Evolutionary conservation across 2,888 invertebrate genomes (phyloP).

Genomic region (Polydrusus tereticollis): DNA sequence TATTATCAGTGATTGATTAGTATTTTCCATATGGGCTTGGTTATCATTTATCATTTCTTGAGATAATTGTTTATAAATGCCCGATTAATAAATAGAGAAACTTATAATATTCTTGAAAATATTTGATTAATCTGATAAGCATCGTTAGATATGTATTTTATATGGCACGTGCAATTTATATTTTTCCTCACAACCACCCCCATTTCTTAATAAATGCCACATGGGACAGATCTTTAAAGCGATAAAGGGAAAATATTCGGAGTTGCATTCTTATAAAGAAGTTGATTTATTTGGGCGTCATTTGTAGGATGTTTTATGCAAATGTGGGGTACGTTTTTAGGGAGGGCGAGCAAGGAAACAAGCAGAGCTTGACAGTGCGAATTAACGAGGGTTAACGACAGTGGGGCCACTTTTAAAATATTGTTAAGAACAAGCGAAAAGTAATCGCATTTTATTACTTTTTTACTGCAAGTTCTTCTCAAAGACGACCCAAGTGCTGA

Average conservation of each 20-base stretch:
- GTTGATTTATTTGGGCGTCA: neutral
- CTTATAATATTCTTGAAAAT: too few species aligned
- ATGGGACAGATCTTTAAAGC: slow-evolving; percentile 11
- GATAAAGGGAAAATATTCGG: slow-evolving; percentile 1
- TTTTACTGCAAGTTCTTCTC: too few species aligned
- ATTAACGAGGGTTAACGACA: slow-evolving; percentile 14
- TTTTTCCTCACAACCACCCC: neutral
- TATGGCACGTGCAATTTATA: neutral
- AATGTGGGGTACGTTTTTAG: neutral
- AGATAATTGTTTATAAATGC: too few species aligned
- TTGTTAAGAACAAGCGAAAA: neutral
- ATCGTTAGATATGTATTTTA: too few species aligned
- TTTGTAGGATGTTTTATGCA: neutral
- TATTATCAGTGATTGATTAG: too few species aligned
- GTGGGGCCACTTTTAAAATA: neutral
- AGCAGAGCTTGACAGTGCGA: neutral
- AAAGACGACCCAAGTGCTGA: too few species aligned
- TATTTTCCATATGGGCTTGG: too few species aligned
- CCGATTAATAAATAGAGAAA: too few species aligned
- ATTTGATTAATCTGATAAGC: too few species aligned
- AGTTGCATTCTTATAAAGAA: slow-evolving; percentile 9
- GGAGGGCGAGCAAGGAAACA: neutral
- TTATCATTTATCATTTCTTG: too few species aligned
- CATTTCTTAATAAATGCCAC: slow-evolving; percentile 10
- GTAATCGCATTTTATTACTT: too few species aligned